A percentile compares a stretch with the other conserved stretches of the same genome.
Evolutionary conservation across 2,888 invertebrate genomes (phyloP).

Genomic region (Amphipoea lucens): DNA sequence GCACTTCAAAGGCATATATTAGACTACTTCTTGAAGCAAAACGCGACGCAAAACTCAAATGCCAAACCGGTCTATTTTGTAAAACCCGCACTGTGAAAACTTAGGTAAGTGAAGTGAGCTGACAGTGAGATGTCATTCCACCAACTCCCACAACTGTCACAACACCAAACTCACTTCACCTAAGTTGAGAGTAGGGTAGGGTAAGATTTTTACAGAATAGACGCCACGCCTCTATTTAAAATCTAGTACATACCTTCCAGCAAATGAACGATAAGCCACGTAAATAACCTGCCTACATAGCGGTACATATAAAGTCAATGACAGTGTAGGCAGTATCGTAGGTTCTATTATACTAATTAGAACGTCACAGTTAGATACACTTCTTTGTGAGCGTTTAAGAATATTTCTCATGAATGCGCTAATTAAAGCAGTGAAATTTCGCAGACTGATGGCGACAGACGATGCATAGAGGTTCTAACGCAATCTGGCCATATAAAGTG

Average conservation of each 20-base stretch:
- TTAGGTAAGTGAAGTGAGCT: too few species aligned
- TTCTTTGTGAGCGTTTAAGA: slow-evolving; percentile 9
- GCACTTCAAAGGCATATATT: neutral
- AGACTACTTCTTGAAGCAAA: neutral
- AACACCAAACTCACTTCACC: neutral
- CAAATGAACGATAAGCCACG: neutral
- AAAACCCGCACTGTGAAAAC: neutral
- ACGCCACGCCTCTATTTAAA: neutral
- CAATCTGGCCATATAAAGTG: neutral
- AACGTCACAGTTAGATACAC: slow-evolving; percentile 16
- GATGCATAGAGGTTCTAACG: slow-evolving; percentile 2
- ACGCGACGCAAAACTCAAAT: neutral
- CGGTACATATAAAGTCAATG: slow-evolving; percentile 24
- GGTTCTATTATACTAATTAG: slow-evolving; percentile 40
- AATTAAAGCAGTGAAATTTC: slow-evolving; percentile 42
- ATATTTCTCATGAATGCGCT: slow-evolving; percentile 47
- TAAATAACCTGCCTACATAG: slow-evolving; percentile 23
- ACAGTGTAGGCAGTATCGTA: slow-evolving; percentile 4
- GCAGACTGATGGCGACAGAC: slow-evolving; percentile 14
- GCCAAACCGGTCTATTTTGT: neutral
- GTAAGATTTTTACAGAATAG: neutral
- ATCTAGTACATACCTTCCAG: too few species aligned
- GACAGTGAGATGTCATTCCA: too few species aligned
- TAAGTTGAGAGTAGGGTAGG: neutral
- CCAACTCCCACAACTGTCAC: too few species aligned